Evolutionary conservation across 2,888 invertebrate genomes (phyloP).

Genomic region (Ophion ellenae): DNA sequence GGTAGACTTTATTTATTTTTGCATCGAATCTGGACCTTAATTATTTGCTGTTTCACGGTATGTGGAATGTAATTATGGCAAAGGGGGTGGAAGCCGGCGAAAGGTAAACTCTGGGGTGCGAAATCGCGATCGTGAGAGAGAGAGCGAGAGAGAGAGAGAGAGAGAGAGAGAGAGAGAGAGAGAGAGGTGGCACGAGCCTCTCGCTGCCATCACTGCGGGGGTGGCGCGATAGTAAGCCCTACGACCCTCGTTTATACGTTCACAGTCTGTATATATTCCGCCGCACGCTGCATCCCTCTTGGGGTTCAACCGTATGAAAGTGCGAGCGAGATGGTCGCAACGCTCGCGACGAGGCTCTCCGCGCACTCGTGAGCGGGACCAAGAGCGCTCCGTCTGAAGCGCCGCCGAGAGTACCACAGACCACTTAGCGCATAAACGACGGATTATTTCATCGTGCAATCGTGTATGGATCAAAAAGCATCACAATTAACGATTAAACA

Average conservation of each 20-base stretch:
- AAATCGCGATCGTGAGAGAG: slow-evolving; percentile 69
- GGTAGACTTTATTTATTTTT: neutral
- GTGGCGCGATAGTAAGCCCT: slow-evolving; percentile 46
- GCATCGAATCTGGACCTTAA: slow-evolving; percentile 78
- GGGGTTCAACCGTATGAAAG: slow-evolving; percentile 29
- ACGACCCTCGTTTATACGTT: slow-evolving; percentile 53
- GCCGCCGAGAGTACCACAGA: slow-evolving; percentile 82
- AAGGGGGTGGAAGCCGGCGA: slow-evolving; percentile 75
- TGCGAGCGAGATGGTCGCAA: slow-evolving; percentile 62
- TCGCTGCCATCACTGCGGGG: slow-evolving; percentile 57
- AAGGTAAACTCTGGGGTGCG: slow-evolving; percentile 74
- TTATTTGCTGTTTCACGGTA: slow-evolving; percentile 81
- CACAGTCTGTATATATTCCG: slow-evolving; percentile 19
- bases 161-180: slow-evolving; percentile 17
- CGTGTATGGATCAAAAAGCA: slow-evolving; percentile 82
- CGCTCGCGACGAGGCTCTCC: slow-evolving; percentile 8
- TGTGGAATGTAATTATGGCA: slow-evolving; percentile 80
- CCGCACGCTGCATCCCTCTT: slow-evolving; percentile 55
- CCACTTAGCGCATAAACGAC: slow-evolving; percentile 83
- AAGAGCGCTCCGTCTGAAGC: slow-evolving; percentile 82
- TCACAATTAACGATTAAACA: slow-evolving; percentile 82
- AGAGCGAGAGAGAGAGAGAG: slow-evolving; percentile 57
- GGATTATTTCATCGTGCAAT: slow-evolving; percentile 83
- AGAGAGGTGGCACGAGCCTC: slow-evolving; percentile 74
- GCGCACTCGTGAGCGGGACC: slow-evolving; percentile 72